Evolutionary conservation across 2,888 invertebrate genomes (phyloP), one percentile per base, ranked within the genome.

Genomic region (Abscondita cerata): DNA sequence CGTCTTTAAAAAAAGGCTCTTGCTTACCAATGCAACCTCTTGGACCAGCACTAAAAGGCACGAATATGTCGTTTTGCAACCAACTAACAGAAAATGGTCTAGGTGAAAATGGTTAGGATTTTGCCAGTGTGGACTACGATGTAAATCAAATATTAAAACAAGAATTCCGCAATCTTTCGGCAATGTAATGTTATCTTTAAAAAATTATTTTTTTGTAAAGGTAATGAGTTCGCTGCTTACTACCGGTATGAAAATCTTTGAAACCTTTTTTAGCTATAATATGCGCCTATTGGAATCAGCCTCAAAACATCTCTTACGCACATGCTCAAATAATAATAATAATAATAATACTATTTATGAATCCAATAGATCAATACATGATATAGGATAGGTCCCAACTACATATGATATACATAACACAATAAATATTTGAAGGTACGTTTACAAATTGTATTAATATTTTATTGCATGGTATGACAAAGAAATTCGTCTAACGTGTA

Each of bases 1-100:
- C n/a, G n/a, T n/a, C n/a, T n/a, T n/a, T n/a, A n/a, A n/a, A n/a
- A n/a, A n/a, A n/a, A n/a, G n/a, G n/a, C n/a, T n/a, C n/a, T n/a
- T n/a, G n/a, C n/a, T 16, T 58, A 65, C 59, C 76, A 15, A 75
- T 70, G 52, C 78, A 77, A 16, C 72, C 70, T 56, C 78, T 67
- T 8, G 73, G 70, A 12, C 77, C 77, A 3, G 74, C 73, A 71
- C 77, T 78, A 50, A 77, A 78, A 0, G 78, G 77, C 20, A 77
- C 12, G 66, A 13, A 68, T 61, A 59, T 73, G 74, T 33, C 77
- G 67, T 36, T 70, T 70, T 18, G 50, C 57, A 1, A 70, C 72
- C 62, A 63, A 76, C 76, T 4, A 75, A 75, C 11, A 75, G 57
- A 66, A 78, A 78, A 70, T 78, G 76, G 34, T 77, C 75, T 0